Evolutionary conservation across 1,140 invertebrate genomes (phyloP).

Genomic region (Hylyphantes graminicola): DNA sequence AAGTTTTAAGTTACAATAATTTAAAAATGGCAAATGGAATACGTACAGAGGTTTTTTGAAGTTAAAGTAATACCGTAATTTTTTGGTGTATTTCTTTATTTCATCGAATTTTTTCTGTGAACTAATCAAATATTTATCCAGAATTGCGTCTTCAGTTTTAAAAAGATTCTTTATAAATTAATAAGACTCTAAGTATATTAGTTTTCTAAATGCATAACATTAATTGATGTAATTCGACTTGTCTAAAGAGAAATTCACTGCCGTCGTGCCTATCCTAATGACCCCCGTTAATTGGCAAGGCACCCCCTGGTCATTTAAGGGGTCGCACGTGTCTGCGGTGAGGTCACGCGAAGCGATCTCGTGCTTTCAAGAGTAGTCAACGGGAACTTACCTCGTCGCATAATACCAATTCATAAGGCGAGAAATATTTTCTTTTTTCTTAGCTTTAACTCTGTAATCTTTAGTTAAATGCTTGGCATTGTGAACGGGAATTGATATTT

Average conservation of each 20-base stretch:
- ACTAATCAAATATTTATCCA: too few species aligned
- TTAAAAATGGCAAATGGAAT: too few species aligned
- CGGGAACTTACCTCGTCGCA: conserved; percentile 45
- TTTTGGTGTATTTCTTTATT: too few species aligned
- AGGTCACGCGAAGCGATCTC: conserved; percentile 45
- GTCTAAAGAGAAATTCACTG: background rate
- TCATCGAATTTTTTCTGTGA: too few species aligned
- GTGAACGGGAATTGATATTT: background rate
- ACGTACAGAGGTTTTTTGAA: too few species aligned
- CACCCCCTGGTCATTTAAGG: conserved; percentile 14
- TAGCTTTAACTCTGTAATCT: background rate
- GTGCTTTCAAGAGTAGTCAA: conserved; percentile 32
- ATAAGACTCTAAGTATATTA: too few species aligned
- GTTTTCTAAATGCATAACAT: too few species aligned
- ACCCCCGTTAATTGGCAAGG: conserved; percentile 4
- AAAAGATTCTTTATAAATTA: too few species aligned
- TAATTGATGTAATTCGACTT: background rate
- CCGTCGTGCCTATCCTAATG: background rate
- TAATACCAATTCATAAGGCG: conserved; percentile 55
- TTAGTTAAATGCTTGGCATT: too few species aligned
- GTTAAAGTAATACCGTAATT: too few species aligned
- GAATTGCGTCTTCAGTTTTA: too few species aligned
- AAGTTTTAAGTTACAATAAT: too few species aligned
- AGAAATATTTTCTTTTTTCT: conserved; percentile 47
- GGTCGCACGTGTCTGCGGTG: conserved; percentile 40